Evolutionary conservation across 2,797 vertebrate species (phyloP), one percentile per base, ranked within the genome.

Genomic region (Graptemys geographica): DNA sequence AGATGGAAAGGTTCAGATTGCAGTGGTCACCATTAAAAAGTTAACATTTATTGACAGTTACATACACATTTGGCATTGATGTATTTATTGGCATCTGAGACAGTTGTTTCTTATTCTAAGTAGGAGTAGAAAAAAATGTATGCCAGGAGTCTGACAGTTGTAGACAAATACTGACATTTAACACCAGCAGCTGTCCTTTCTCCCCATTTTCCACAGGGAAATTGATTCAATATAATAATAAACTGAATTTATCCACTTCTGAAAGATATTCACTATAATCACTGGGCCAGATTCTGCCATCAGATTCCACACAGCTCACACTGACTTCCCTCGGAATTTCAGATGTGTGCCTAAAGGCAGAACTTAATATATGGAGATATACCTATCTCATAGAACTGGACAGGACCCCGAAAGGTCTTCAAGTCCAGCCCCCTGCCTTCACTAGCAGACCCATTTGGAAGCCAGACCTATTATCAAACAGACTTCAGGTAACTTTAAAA

Each of bases 341-440:
- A 90, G 79, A 83, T 0, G 0, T 0, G 0, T 1, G 91, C 53
- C 90, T 41, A 11, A 82, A 69, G 52, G 89, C 81, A 87, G 84
- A 92, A 72, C 65, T 81, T 79, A 47, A 47, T 47, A 47, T 47
- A 47, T 47, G 47, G 47, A 47, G 47, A 47, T 47, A 47, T 47
- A 47, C 47, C 47, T 47, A 47, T 47, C 47, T 47, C 47, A 47
- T 47, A 47, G 47, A 47, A 47, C 47, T 47, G 47, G 47, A 47
- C 9, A 8, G 47, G 47, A 47, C 47, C 47, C 47, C 47, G 9
- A 47, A 47, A 47, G 47, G 8, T 47, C 47, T 47, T 47, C 47
- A 9, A 47, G 47, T 47, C 47, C 47, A 47, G 47, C 47, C 47
- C 47, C 47, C 47, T 47, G 47, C 47, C 47, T 47, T 47, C 47